Percentiles rank a stretch among this genome's conserved stretches.
Evolutionary conservation across 2,113 vertebrate species (phyloP).

Genomic region (Megaleporinus macrocephalus): DNA sequence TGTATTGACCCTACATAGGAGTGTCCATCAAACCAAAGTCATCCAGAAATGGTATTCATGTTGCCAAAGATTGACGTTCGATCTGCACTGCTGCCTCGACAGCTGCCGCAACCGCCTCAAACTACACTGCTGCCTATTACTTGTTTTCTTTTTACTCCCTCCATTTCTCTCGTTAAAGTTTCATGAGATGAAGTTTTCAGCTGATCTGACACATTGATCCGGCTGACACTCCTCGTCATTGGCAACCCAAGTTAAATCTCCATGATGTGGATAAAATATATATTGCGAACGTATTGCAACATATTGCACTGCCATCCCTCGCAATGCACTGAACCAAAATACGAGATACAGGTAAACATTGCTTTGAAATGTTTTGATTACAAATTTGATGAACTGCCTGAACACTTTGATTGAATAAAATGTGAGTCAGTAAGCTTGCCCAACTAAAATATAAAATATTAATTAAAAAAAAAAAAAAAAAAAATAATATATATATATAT

Average conservation of each 20-base stretch:
- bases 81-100: not conserved
- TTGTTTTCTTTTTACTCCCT: not conserved
- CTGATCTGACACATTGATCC: not conserved
- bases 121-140: not conserved
- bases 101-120: not conserved
- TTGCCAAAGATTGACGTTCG: not conserved
- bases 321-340: not conserved
- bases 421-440: too few relatives aligned
- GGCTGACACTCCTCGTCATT: not conserved
- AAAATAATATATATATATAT: too few relatives aligned
- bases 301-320: not conserved
- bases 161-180: not conserved
- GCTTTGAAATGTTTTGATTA: too few relatives aligned
- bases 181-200: constrained; percentile 3
- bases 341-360: too few relatives aligned
- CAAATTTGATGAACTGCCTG: too few relatives aligned
- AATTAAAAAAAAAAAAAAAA: too few relatives aligned
- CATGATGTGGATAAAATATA: not conserved
- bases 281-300: not conserved
- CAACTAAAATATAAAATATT: too few relatives aligned
- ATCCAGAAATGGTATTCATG: not conserved
- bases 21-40: not conserved
- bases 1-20: not conserved
- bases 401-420: too few relatives aligned
- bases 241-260: too few relatives aligned